Percentiles rank a stretch among this genome's conserved stretches.
phyloP scores from a whole-genome alignment of 2,888 invertebrate genomes.

The Lepetodrilus schrolli region DNA sequence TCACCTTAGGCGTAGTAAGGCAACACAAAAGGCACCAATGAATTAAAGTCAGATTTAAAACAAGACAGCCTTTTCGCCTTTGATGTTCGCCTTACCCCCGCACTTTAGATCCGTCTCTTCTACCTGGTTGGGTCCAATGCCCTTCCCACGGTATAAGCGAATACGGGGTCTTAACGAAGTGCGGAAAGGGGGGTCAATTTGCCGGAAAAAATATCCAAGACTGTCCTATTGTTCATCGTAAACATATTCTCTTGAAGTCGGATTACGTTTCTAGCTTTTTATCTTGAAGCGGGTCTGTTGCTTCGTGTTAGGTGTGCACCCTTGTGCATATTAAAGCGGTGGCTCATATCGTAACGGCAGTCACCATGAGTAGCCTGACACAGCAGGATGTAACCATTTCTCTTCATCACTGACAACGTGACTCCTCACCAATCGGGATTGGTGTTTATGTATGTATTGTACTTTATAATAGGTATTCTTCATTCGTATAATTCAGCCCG shows the following conservation, averaged over 20 bases:
- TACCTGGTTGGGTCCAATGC: background rate
- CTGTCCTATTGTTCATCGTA: background rate
- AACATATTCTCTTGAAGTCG: conserved; percentile 5
- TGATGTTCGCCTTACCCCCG: background rate
- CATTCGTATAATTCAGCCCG: too few relatives aligned
- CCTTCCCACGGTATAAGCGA: conserved; percentile 18
- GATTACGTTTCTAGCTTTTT: conserved; percentile 7
- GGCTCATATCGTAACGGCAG: background rate
- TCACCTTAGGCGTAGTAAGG: background rate
- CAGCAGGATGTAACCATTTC: background rate
- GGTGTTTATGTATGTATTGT: background rate
- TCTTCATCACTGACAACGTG: too few relatives aligned
- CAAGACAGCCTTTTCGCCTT: conserved; percentile 13
- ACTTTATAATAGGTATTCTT: too few relatives aligned
- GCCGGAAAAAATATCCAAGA: background rate
- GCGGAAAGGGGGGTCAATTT: conserved; percentile 23
- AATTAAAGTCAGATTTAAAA: background rate
- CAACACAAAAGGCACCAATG: background rate
- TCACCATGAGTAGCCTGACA: background rate
- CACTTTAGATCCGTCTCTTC: background rate
- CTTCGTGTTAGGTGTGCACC: background rate
- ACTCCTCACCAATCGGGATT: too few relatives aligned
- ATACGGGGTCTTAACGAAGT: conserved; percentile 9
- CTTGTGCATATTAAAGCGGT: background rate
- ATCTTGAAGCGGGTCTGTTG: background rate